Percentiles rank a stretch among this genome's conserved stretches.
phyloP scores from a whole-genome alignment of 1,140 invertebrate genomes.

The Meloidogyne hapla region DNA sequence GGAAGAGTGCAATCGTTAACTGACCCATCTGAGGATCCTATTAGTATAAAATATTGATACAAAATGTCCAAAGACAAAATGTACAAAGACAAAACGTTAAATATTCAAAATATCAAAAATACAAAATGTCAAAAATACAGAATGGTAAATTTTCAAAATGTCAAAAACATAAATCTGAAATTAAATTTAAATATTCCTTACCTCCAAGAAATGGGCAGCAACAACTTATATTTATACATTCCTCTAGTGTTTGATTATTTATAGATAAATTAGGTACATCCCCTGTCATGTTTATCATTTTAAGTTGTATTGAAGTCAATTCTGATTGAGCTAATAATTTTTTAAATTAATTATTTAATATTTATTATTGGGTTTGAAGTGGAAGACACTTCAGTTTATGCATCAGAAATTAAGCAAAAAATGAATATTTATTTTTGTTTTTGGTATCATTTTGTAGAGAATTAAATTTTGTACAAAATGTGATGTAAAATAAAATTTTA shows the following conservation, averaged over 20 bases:
- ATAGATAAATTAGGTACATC: background rate
- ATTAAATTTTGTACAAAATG: too few relatives aligned
- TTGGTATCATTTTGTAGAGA: too few relatives aligned
- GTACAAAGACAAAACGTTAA: background rate
- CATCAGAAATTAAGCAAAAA: too few relatives aligned
- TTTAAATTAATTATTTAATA: too few relatives aligned
- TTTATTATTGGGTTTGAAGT: too few relatives aligned
- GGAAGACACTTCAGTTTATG: too few relatives aligned
- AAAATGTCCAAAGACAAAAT: too few relatives aligned
- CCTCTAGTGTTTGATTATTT: background rate
- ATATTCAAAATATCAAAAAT: background rate
- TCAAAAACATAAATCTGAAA: background rate
- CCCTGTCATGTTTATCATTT: background rate
- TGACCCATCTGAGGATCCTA: background rate
- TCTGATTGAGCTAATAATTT: too few relatives aligned
- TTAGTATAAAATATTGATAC: too few relatives aligned
- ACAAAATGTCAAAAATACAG: background rate
- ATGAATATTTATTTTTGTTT: too few relatives aligned
- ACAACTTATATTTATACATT: constrained; percentile 14
- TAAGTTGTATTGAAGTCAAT: too few relatives aligned
- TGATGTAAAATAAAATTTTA: too few relatives aligned
- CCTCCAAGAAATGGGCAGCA: constrained; percentile 19
- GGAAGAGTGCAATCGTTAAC: constrained; percentile 37
- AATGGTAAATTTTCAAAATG: background rate
- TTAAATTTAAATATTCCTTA: background rate